Evolutionary conservation across 1,140 invertebrate genomes (phyloP), one percentile per base, ranked within the genome.

Genomic region (Coelopa frigida): DNA sequence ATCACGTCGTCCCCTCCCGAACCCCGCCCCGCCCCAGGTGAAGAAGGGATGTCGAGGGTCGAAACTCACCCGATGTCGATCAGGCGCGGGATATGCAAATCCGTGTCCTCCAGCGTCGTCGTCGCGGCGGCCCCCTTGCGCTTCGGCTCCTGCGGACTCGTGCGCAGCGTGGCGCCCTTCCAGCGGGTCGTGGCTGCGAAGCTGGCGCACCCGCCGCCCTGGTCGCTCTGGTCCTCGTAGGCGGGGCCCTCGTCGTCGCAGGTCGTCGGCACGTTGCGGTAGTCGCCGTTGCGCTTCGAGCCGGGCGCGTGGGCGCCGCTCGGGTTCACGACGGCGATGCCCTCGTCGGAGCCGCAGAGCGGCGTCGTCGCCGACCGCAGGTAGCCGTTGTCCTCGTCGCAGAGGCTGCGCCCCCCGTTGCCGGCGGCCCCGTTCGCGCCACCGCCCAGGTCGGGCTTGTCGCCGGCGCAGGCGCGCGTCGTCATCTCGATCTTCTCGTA

Each of bases 401-500:
- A 57, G 39, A 62, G n/a, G 62, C 53, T 0, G 37, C 52, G 0
- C 55, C 62, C 20, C 62, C 52, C 3, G 44, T 29, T 29, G 26
- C 14, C 22, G 10, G 11, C 15, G 21, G 26, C 15, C 4, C 23
- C 40, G 22, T 42, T 20, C 7, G 26, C 24, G 14, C 40, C 8
- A 33, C 73, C 70, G 49, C 59, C 57, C 43, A 65, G 39, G 23
- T 65, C 61, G 22, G 61, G 61, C 18, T 61, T 61, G 23, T 44
- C 37, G 37, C 37, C 43, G 26, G 35, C 49, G 12, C 46, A 36
- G 17, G 58, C 53, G 10, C 61, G 44, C 10, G 59, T 46, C n/a
- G 62, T 81, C 72, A 83, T 75, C 58, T 85, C 82, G 48, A 85
- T 84, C 71, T 85, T 85, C 61, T 85, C 83, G 56, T 84, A 84